Base-by-base conservation (phyloP, 2,797 vertebrate species). In the Centropyge bicolor region DNA sequence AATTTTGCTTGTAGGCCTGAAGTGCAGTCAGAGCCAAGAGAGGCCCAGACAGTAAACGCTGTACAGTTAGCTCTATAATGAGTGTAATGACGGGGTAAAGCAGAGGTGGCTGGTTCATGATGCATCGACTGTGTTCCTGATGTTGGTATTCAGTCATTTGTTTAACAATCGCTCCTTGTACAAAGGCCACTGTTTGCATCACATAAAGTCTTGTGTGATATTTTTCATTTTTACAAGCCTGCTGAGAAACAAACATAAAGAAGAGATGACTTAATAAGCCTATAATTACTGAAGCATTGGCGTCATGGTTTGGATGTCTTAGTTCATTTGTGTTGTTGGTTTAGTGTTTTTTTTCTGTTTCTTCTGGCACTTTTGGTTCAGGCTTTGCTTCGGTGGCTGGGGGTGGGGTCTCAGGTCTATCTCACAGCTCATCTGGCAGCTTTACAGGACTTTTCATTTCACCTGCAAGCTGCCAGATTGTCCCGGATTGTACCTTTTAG, bases 71-170 rank as follows among this genome's bases (percentile, higher is more conserved):
- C 27, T 16, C 61, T 5, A 31, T 49, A 74, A 69, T 43, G 43
- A 75, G 59, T 24, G 31, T 62, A 78, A 75, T 59, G 45, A 62
- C 1, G 7, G 22, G 35, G 48, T 46, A 65, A 55, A 80, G 48
- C 38, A 52, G 73, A 69, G 49, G 45, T 36, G 48, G 52, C 54
- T 62, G 54, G 56, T 70, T 69, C 36, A 73, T 41, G 46, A 55
- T 5, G 6, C 59, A 67, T 72, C 38, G 24, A 20, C 13, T 67
- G 45, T 60, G 49, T 69, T 77, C 16, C 16, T 63, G 20, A 74
- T 31, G 59, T 17, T 4, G 0, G 14, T 13, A 8, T 59, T 49
- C 19, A 56, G 52, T 40, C 13, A 40, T 35, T 55, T 35, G 14
- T 57, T 57, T 46, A 41, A 49, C 62, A 27, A 31, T 6, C 8